A percentile compares a stretch with the other conserved stretches of the same genome.
phyloP scores from a whole-genome alignment of 2,888 invertebrate species.

The Chymomyza procnemis region DNA sequence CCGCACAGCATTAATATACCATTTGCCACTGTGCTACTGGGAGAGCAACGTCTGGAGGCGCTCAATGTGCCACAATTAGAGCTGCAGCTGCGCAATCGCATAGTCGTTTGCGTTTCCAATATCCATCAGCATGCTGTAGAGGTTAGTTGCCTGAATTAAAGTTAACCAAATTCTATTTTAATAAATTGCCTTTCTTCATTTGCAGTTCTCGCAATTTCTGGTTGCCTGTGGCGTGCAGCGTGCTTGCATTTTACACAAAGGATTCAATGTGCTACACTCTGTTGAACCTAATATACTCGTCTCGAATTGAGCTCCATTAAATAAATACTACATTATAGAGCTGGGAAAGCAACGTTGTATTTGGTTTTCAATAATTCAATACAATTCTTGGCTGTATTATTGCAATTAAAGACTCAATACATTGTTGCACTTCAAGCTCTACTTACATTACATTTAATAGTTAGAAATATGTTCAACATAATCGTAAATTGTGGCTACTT shows the following conservation, averaged over 20 bases:
- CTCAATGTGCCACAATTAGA: conserved; percentile 83
- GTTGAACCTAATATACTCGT: conserved; percentile 81
- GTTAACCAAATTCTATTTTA: conserved; percentile 30
- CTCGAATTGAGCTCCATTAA: conserved; percentile 62
- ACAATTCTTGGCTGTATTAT: no score
- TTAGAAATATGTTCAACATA: background rate
- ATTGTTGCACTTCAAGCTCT: no score
- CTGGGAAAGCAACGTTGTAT: no score
- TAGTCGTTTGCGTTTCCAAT: conserved; percentile 88
- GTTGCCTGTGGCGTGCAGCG: conserved; percentile 87
- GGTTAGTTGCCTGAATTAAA: conserved; percentile 79
- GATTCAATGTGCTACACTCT: conserved; percentile 87
- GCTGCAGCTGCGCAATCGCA: conserved; percentile 81
- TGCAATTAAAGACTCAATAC: no score
- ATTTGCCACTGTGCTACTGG: conserved; percentile 87
- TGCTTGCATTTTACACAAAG: conserved; percentile 92
- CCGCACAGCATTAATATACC: conserved; percentile 93
- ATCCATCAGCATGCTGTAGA: conserved; percentile 88
- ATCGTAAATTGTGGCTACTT: background rate
- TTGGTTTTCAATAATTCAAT: no score
- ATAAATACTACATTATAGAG: background rate
- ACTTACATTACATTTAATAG: no score
- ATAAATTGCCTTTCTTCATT: conserved; percentile 31
- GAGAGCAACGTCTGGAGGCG: conserved; percentile 84
- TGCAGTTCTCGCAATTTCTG: conserved; percentile 91